Conservation (phyloP, 1,140 invertebrate species). For the Galendromus occidentalis region DNA sequence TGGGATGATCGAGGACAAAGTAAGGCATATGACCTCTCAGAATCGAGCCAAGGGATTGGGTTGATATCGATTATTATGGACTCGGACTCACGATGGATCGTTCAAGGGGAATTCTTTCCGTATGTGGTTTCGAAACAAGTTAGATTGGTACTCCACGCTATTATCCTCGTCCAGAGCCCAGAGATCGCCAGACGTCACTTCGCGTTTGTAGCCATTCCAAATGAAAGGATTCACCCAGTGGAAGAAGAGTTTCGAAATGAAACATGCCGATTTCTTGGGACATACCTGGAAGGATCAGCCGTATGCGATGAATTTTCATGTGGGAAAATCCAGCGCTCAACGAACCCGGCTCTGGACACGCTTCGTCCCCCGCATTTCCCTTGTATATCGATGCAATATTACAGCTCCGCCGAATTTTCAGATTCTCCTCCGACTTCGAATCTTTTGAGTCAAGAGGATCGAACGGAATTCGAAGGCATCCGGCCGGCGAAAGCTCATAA, state of each 20-base stretch:
- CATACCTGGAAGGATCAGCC: neutral
- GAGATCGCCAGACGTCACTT: neutral
- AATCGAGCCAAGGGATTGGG: neutral
- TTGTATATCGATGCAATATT: too few species aligned
- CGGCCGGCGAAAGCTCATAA: too few species aligned
- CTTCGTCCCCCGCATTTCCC: too few species aligned
- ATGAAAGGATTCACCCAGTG: neutral
- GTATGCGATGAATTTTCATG: too few species aligned
- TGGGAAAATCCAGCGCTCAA: too few species aligned
- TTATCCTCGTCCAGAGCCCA: neutral
- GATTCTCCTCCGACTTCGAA: too few species aligned
- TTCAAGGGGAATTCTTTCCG: neutral
- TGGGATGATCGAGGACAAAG: neutral
- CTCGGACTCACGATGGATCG: neutral
- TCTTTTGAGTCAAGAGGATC: too few species aligned
- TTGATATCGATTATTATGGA: neutral
- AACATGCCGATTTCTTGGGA: neutral
- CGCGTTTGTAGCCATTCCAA: neutral
- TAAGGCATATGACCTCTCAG: neutral
- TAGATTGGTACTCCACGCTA: neutral
- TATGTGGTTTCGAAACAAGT: neutral
- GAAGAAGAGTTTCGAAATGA: neutral
- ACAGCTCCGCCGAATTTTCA: too few species aligned
- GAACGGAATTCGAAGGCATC: too few species aligned
- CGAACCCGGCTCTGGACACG: too few species aligned